Conservation (phyloP, 2,113 vertebrate species). For the Brachypodius melanocephalos region DNA sequence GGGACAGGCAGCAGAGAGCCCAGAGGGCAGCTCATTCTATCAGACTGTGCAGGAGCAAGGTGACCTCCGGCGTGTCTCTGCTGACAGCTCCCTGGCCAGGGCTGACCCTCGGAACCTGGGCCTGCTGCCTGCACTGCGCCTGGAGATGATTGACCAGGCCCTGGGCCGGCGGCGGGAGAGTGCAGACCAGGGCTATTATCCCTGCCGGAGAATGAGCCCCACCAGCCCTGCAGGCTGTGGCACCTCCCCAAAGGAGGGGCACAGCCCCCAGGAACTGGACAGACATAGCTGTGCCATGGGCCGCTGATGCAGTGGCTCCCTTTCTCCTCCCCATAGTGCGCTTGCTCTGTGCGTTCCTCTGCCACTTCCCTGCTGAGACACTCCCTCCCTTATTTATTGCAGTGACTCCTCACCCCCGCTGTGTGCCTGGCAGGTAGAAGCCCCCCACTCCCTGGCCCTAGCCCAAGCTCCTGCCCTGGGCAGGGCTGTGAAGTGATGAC, state of each 20-base stretch:
- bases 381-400: slow-evolving; percentile 33
- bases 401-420: neutral
- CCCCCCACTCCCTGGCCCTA: neutral
- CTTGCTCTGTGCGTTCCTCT: slow-evolving; percentile 19
- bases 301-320: neutral
- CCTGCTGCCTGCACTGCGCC: slow-evolving; percentile 65
- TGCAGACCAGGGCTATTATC: neutral
- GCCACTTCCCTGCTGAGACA: neutral
- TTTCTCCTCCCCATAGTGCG: neutral
- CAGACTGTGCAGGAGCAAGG: slow-evolving; percentile 37
- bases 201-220: neutral
- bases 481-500: neutral
- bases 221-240: neutral
- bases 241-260: slow-evolving; percentile 9
- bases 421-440: neutral
- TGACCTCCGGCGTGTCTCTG: neutral
- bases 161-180: slow-evolving; percentile 6
- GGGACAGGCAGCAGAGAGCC: slow-evolving; percentile 54
- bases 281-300: neutral
- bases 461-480: neutral
- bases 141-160: slow-evolving; percentile 66
- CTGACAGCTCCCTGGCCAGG: slow-evolving; percentile 37
- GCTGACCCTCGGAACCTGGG: slow-evolving; percentile 69
- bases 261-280: neutral
- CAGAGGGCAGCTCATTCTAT: slow-evolving; percentile 56